Base-by-base conservation (phyloP, 1,140 invertebrate species). In the Glossosoma conforme region DNA sequence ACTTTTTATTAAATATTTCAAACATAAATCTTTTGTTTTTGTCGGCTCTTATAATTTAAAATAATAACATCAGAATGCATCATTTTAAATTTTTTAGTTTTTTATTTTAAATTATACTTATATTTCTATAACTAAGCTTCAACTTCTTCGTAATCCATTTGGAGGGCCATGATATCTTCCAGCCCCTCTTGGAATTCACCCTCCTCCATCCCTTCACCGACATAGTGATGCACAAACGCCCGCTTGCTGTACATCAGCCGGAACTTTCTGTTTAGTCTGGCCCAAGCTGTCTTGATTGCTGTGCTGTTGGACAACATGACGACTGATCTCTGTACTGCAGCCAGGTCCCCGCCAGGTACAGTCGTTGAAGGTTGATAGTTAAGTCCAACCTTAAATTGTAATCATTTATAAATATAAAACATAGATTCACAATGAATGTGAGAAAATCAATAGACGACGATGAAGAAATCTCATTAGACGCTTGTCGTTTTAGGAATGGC, bases 141-240 rank as follows among this genome's bases (percentile, higher is more conserved):
- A 2, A 77, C 74, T 58, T 83, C 80, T 55, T 68, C 75, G 52
- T 81, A 83, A 67, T 88, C 86, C 61, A 80, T 77, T 59, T 84
- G 77, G 18, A 89, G 67, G 11, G 85, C 79, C 44, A 79, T 79
- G 51, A 89, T 66, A 68, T 91, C 84, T 51, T 85, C 79, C 20
- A 83, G 64, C 9, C 87, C 86, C 58, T 88, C 86, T 9, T 75
- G 52, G 58, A 84, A 82, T 62, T 84, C 82, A 5, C 75, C 77
- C 67, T 90, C 86, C 66, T 90, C 87, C 77, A 90, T 81, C 42
- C 87, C 87, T 76, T 89, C 87, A 4, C 84, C 84, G 8, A 90
- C 72, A 61, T 83, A 88, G 69, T 85, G 86, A 68, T 89, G 86
- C 9, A 89, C 78, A 63, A 88, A 89, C 2, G 86, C 85, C 37